Evolutionary conservation across 2,888 invertebrate genomes (phyloP).

Genomic region (Meloe dianella): DNA sequence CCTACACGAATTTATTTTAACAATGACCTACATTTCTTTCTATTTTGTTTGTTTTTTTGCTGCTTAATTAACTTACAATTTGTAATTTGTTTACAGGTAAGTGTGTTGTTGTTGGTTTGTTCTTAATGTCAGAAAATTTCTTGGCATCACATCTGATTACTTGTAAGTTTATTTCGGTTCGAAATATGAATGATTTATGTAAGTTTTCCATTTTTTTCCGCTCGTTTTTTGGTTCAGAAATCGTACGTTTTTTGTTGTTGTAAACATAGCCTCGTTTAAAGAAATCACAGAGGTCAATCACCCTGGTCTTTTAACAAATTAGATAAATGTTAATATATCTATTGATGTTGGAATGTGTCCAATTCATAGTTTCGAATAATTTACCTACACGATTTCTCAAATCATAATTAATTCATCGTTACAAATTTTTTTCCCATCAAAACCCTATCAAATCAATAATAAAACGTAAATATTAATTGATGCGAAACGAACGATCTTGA

Average conservation of each 20-base stretch:
- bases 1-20: conserved; percentile 24
- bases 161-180: background rate
- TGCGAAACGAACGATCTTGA: too few species aligned
- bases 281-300: background rate
- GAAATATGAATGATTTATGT: conserved; percentile 5
- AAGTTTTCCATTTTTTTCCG: background rate
- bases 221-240: background rate
- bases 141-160: background rate
- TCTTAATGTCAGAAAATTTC: background rate
- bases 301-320: background rate
- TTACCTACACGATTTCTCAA: background rate
- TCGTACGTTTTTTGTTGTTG: background rate
- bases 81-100: conserved; percentile 24
- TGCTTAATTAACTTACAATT: conserved; percentile 14
- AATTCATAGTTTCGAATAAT: background rate
- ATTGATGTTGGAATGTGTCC: background rate
- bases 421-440: too few species aligned
- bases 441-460: too few species aligned
- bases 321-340: background rate
- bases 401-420: too few species aligned
- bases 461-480: too few species aligned
- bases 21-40: conserved; percentile 20
- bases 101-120: too few species aligned
- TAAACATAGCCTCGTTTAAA: conserved; percentile 2
- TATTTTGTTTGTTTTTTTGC: background rate